These are phyloP conservation scores for Eulemur coronatus DNA, from an alignment of 2,797 vertebrate genomes.

Conservation along the genomic window DNA sequence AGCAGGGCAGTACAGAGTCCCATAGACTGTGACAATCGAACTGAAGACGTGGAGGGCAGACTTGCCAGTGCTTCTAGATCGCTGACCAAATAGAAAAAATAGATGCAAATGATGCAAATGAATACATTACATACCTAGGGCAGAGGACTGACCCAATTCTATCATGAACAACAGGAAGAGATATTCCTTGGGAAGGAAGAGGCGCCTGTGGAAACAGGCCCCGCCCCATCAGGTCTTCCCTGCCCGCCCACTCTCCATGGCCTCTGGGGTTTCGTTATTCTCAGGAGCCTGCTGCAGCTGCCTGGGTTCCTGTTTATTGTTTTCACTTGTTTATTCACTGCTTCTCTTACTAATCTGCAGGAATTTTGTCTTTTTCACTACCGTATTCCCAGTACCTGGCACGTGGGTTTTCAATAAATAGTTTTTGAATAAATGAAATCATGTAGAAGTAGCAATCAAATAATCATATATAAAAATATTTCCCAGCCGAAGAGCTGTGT, in stretches of 20 bases:
- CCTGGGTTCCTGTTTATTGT: not conserved
- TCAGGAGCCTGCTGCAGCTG: not conserved
- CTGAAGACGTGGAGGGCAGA: not conserved
- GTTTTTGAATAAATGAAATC: not conserved
- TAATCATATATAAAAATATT: not conserved
- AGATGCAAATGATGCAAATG: not conserved
- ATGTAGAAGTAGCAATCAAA: not conserved
- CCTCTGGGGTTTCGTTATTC: rapidly evolving
- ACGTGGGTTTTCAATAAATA: not conserved
- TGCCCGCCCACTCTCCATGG: not conserved
- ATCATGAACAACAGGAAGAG: not conserved
- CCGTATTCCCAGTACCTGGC: not conserved
- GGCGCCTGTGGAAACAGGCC: not conserved
- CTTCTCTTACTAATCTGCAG: not conserved
- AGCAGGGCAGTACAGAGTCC: too few relatives aligned
- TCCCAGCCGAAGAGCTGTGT: not conserved
- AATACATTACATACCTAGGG: not conserved
- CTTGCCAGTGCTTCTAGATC: not conserved
- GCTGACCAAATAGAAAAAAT: not conserved
- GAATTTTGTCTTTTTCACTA: not conserved
- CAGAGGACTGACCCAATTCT: not conserved
- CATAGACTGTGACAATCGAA: not conserved
- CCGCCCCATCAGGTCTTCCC: not conserved
- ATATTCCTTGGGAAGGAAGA: not conserved
- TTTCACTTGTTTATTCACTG: not conserved